A percentile compares a stretch with the other conserved stretches of the same genome.
phyloP scores from a whole-genome alignment of 2,888 invertebrate species.

The Megaustenia siamemsis region DNA sequence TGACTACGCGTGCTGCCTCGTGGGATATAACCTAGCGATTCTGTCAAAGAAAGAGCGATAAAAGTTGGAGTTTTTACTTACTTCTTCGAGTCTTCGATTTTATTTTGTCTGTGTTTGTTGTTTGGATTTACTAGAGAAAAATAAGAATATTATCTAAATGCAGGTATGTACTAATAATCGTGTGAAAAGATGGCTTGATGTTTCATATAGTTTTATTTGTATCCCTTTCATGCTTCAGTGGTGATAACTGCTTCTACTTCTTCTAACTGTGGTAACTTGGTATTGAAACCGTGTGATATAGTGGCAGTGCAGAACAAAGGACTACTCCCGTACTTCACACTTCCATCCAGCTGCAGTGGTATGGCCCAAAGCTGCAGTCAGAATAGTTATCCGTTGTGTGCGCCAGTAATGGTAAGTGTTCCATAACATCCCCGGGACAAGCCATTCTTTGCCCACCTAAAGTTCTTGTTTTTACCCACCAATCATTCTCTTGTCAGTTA shows the following conservation, averaged over 20 bases:
- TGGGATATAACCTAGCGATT: slow-evolving; percentile 43
- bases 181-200: slow-evolving; percentile 55
- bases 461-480: background rate
- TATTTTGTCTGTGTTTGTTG: slow-evolving; percentile 53
- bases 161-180: slow-evolving; percentile 60
- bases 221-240: slow-evolving; percentile 62
- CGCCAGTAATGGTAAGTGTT: slow-evolving; percentile 60
- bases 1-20: slow-evolving; percentile 43
- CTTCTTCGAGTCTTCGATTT: slow-evolving; percentile 40
- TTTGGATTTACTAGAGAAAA: slow-evolving; percentile 48
- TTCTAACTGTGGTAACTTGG: slow-evolving; percentile 58
- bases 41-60: slow-evolving; percentile 24
- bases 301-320: slow-evolving; percentile 58
- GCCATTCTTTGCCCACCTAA: slow-evolving; percentile 20
- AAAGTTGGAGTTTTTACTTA: slow-evolving; percentile 52
- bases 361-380: slow-evolving; percentile 63
- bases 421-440: slow-evolving; percentile 34
- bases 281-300: slow-evolving; percentile 58
- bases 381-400: slow-evolving; percentile 61
- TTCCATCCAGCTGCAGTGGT: slow-evolving; percentile 52
- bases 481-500: slow-evolving; percentile 1
- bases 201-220: slow-evolving; percentile 59
- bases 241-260: slow-evolving; percentile 57
- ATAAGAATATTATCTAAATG: slow-evolving; percentile 58
- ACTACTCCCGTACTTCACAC: slow-evolving; percentile 51